Evolutionary conservation across 2,888 invertebrate genomes (phyloP), one percentile per base, ranked within the genome.

Genomic region (Hemicrepidius hirtus): DNA sequence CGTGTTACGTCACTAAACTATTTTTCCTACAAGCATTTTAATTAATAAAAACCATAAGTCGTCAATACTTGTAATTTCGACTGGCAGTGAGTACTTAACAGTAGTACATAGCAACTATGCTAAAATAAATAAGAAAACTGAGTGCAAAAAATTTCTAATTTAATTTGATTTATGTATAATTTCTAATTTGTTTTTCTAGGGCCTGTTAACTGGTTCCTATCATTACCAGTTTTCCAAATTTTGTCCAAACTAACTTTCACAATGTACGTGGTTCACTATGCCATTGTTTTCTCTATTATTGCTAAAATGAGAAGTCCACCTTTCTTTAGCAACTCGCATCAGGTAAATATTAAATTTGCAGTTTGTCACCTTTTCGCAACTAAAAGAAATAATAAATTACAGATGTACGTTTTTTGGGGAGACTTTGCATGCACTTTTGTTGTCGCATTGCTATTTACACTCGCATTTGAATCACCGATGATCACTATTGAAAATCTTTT

Each of bases 241-340:
- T 85, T 88, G 0, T 87, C 88, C 1, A 85, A 88, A 1, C 82
- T 89, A 3, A 88, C 89, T 0, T 89, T 87, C 71, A 88, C 87
- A 1, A 85, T 88, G 78, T 90, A 88, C 74, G 79, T 89, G 10
- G 76, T 86, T 0, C 89, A 89, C 76, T 77, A 86, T n/a, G 82
- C 85, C 0, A 81, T 89, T 60, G 35, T 77, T 13, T 12, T 44
- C 3, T 68, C 73, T 13, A 67, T 77, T 6, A 66, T 73, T 13
- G 79, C 75, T 37, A 71, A 76, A 16, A 53, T 71, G 49, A 75
- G 81, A 67, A 73, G 73, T n/a, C 75, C 80, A 0, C 65, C 73
- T 6, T 77, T 81, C 71, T 80, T 83, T 49, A 76, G 71, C 5
- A 64, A 80, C 46, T 82, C 80, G 66, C 71, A 79, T 41, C 68